phyloP scores from a whole-genome alignment of 2,113 vertebrate species.

The Platycercus adscitus region DNA sequence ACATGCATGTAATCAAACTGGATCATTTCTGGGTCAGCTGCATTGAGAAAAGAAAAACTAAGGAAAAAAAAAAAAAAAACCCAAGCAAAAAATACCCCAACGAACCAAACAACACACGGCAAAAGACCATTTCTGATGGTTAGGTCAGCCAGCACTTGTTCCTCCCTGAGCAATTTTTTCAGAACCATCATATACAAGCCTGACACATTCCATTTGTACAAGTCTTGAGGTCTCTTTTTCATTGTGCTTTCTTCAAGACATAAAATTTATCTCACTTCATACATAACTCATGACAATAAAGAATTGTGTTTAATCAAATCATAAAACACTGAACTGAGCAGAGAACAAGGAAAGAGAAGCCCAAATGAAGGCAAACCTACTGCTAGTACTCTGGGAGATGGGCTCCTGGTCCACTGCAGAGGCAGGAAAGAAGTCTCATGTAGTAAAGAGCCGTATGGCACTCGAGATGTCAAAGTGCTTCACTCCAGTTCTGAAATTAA shows the following conservation, averaged over 20 bases:
- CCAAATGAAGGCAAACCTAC: background rate
- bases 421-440: background rate
- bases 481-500: background rate
- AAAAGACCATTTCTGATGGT: background rate
- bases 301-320: background rate
- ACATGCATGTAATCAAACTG: accelerated
- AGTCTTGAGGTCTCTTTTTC: background rate
- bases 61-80: too few relatives aligned
- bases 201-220: background rate
- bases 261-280: background rate
- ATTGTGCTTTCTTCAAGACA: background rate
- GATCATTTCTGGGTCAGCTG: background rate
- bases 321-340: background rate
- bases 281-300: background rate
- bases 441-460: too few relatives aligned
- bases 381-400: background rate
- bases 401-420: background rate
- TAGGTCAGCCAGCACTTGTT: background rate
- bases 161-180: background rate
- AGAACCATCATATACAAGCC: accelerated
- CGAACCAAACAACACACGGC: accelerated
- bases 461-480: background rate
- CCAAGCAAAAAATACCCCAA: too few relatives aligned
- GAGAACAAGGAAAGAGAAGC: background rate
- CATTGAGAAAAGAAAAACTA: background rate